phyloP scores from a whole-genome alignment of 1,140 invertebrate species.

The Drosophila punjabiensis region DNA sequence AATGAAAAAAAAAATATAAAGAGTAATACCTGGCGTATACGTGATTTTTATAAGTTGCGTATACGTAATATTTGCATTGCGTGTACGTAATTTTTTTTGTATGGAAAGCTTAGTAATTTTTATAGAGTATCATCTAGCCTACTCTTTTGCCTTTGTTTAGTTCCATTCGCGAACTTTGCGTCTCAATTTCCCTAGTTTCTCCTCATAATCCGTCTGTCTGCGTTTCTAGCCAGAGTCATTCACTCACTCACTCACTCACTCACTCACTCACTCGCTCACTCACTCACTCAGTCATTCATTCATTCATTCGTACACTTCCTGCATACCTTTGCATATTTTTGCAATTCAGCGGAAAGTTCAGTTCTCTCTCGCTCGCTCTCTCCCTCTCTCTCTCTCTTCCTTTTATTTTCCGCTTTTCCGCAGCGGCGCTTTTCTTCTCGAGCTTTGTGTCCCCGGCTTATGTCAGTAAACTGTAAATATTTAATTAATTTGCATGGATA shows the following conservation, averaged over 20 bases:
- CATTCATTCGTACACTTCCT: constrained; percentile 50
- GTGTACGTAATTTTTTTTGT: neutral
- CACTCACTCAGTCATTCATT: constrained; percentile 50
- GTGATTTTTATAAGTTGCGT: neutral
- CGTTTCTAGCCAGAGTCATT: constrained; percentile 25
- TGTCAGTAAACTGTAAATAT: constrained; percentile 82
- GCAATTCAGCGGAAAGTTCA: constrained; percentile 80
- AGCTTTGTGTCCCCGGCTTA: constrained; percentile 53
- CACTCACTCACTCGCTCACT: constrained; percentile 41
- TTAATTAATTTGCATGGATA: constrained; percentile 83
- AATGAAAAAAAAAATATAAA: neutral
- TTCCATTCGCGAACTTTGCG: constrained; percentile 5
- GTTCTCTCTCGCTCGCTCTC: constrained; percentile 42
- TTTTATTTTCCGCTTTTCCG: constrained; percentile 11
- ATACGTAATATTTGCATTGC: neutral
- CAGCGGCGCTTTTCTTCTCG: constrained; percentile 13
- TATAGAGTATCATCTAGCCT: constrained; percentile 7
- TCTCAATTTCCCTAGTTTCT: neutral
- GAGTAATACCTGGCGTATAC: neutral
- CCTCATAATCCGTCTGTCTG: constrained; percentile 40
- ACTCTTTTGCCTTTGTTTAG: neutral
- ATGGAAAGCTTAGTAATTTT: neutral
- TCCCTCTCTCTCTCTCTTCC: constrained; percentile 8
- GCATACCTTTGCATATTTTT: constrained; percentile 82
- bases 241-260: constrained; percentile 39